A percentile compares a stretch with the other conserved stretches of the same genome.
Evolutionary conservation across 92 coral and sea anemone species (phyloP).

Genomic region (Porites lobata): DNA sequence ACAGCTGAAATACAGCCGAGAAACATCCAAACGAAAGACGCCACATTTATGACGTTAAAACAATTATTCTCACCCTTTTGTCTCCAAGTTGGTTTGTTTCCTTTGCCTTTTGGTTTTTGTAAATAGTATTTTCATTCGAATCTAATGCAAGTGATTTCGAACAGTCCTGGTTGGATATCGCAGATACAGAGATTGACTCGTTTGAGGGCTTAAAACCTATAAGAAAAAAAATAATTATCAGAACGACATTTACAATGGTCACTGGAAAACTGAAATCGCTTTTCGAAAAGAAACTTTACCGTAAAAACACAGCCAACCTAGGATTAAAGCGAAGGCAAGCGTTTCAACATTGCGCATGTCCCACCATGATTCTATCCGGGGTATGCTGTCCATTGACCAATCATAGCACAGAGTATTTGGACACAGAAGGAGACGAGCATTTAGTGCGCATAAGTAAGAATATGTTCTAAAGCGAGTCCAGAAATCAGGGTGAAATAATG

Average conservation of each 20-base stretch:
- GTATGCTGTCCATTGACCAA: conserved; percentile 95
- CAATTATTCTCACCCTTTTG: not conserved
- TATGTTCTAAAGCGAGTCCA: conserved; percentile 90
- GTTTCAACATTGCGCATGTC: conserved; percentile 77
- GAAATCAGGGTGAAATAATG: conserved; percentile 72
- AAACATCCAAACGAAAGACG: too few relatives aligned
- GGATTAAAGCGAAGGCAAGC: conserved; percentile 11
- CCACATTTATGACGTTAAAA: too few relatives aligned
- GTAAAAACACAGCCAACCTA: conserved; percentile 37
- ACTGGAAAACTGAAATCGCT: too few relatives aligned
- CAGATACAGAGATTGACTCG: not conserved
- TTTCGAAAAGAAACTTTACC: conserved; percentile 43
- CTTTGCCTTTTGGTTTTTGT: not conserved
- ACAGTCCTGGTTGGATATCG: not conserved
- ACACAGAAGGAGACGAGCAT: conserved; percentile 78
- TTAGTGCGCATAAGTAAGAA: conserved; percentile 66
- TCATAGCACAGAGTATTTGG: conserved; percentile 86
- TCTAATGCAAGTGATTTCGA: conserved; percentile 7
- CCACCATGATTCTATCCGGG: conserved; percentile 69
- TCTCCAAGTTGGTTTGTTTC: not conserved
- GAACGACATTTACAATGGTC: too few relatives aligned
- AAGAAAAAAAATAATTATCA: not conserved
- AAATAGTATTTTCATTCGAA: conserved; percentile 1
- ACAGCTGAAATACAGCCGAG: too few relatives aligned
- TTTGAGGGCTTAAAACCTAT: conserved; percentile 13